phyloP scores from a whole-genome alignment of 2,113 vertebrate species.

The Bubo bubo region DNA sequence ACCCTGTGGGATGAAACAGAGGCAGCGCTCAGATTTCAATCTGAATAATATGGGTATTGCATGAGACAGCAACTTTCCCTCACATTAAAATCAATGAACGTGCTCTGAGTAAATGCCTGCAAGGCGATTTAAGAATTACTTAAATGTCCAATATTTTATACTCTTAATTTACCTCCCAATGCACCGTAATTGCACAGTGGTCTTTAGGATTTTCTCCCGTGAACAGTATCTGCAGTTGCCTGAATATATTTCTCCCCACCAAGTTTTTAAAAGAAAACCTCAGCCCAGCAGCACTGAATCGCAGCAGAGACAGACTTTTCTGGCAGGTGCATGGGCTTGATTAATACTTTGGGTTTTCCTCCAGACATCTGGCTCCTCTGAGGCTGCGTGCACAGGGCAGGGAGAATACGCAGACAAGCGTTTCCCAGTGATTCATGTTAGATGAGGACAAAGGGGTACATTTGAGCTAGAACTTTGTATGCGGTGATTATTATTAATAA shows the following conservation, averaged over 20 bases:
- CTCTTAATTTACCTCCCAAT: slow-evolving; percentile 7
- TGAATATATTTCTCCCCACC: background rate
- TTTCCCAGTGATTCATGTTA: slow-evolving; percentile 13
- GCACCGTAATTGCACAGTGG: background rate
- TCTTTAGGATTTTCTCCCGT: background rate
- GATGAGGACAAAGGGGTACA: background rate
- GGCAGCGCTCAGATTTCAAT: slow-evolving; percentile 29
- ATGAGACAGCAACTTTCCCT: slow-evolving; percentile 61
- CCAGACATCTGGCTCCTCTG: slow-evolving; percentile 48
- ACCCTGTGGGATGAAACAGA: slow-evolving; percentile 16
- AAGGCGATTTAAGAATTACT: slow-evolving; percentile 7
- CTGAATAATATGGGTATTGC: background rate
- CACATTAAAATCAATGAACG: slow-evolving; percentile 1
- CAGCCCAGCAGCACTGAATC: background rate
- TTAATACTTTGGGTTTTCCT: slow-evolving; percentile 20
- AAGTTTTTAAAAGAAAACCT: background rate
- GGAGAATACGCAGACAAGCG: background rate
- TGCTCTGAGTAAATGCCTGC: slow-evolving; percentile 19
- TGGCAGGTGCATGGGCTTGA: background rate
- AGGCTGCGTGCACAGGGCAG: background rate
- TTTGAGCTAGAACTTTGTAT: background rate
- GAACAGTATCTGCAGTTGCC: background rate
- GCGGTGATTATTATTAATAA: slow-evolving; percentile 10
- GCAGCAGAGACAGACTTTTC: background rate
- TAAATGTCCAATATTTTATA: background rate